Evolutionary conservation across 2,113 vertebrate species (phyloP).

Genomic region (Laticauda colubrina): DNA sequence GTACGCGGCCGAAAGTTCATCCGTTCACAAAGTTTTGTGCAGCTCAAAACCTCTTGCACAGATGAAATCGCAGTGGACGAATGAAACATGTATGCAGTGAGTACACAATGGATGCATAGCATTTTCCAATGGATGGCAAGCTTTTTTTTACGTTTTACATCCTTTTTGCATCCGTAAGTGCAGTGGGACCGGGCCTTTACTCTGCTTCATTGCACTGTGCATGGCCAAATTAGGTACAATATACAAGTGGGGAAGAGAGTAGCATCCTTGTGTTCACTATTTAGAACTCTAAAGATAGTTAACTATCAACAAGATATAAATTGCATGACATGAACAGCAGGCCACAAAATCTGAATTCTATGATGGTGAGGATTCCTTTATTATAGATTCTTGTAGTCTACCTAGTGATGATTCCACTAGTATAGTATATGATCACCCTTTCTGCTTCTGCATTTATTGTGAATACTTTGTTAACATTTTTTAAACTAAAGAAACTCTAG

Average conservation of each 20-base stretch:
- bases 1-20: no score
- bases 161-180: no score
- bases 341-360: not conserved
- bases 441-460: not conserved
- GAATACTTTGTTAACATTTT: not conserved
- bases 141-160: no score
- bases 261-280: not conserved
- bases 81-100: no score
- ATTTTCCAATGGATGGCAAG: no score
- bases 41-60: no score
- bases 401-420: not conserved
- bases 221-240: not conserved
- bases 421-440: not conserved
- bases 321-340: not conserved
- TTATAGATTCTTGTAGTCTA: not conserved
- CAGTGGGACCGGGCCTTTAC: no score
- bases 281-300: not conserved
- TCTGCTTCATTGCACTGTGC: not conserved
- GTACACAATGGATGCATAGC: no score
- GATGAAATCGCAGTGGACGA: no score
- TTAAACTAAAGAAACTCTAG: not conserved
- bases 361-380: not conserved
- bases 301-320: not conserved
- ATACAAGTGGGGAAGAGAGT: not conserved
- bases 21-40: no score